Conservation (phyloP, 2,888 invertebrate genomes). For the Scotopteryx bipunctaria region DNA sequence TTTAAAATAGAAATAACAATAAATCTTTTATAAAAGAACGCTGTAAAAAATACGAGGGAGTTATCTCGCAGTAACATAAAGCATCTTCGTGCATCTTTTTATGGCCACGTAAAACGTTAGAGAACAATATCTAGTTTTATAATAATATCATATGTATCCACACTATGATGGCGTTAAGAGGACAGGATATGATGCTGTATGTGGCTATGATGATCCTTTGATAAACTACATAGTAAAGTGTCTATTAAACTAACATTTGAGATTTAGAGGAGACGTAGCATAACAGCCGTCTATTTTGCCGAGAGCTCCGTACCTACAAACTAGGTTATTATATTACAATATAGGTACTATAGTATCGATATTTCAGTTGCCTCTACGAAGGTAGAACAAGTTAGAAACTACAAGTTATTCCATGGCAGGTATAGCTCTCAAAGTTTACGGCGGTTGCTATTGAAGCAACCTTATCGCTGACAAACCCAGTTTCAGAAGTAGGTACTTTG, state of each 20-base stretch:
- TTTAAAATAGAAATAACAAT: constrained; percentile 36
- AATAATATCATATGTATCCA: too few relatives aligned
- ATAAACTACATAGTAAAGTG: background rate
- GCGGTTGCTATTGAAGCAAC: constrained; percentile 37
- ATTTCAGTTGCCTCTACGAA: constrained; percentile 22
- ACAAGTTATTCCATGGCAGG: constrained; percentile 5
- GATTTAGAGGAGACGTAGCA: too few relatives aligned
- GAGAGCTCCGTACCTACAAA: background rate
- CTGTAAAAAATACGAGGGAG: constrained; percentile 41
- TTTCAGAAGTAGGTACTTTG: constrained; percentile 29
- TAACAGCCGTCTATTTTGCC: background rate
- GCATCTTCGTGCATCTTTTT: constrained; percentile 43
- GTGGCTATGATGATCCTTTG: background rate
- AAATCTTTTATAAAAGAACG: constrained; percentile 38
- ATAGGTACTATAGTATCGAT: background rate
- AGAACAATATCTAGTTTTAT: constrained; percentile 41
- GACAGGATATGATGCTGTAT: constrained; percentile 13
- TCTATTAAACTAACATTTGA: too few relatives aligned
- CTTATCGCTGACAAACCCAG: constrained; percentile 32
- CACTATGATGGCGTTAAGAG: constrained; percentile 18
- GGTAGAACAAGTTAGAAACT: constrained; percentile 14
- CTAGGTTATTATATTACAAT: background rate
- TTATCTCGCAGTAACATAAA: constrained; percentile 43
- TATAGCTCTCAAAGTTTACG: constrained; percentile 34
- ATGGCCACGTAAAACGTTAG: constrained; percentile 41